phyloP scores from a whole-genome alignment of 1,140 invertebrate genomes.

The Galendromus occidentalis region DNA sequence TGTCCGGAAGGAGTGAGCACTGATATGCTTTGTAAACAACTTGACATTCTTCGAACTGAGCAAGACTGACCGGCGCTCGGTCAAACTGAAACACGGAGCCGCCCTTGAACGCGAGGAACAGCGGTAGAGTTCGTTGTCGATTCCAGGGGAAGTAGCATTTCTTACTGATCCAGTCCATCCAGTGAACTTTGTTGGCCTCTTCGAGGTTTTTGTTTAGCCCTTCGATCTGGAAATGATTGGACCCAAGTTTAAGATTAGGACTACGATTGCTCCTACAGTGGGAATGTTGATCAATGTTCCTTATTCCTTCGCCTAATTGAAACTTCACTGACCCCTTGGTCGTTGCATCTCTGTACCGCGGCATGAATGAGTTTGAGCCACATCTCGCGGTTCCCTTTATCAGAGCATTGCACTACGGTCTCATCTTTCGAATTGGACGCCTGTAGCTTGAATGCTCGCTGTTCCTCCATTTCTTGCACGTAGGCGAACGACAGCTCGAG shows the following conservation, averaged over 20 bases:
- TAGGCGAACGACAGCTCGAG: background rate
- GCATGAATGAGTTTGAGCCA: background rate
- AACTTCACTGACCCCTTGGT: background rate
- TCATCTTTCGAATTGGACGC: background rate
- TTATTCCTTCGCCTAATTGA: too few species aligned
- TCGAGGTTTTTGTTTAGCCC: background rate
- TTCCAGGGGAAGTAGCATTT: slow-evolving; percentile 9
- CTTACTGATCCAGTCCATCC: slow-evolving; percentile 11
- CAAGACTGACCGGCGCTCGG: background rate
- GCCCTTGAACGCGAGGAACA: slow-evolving; percentile 5
- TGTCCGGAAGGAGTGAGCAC: background rate
- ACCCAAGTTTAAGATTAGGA: too few species aligned
- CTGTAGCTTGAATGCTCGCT: background rate
- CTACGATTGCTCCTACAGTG: too few species aligned
- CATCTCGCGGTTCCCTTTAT: background rate
- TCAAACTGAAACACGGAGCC: background rate
- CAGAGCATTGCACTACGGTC: background rate
- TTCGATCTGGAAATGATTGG: background rate
- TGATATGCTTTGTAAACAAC: slow-evolving; percentile 10
- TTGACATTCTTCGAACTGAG: background rate
- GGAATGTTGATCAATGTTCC: too few species aligned
- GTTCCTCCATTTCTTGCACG: slow-evolving; percentile 8
- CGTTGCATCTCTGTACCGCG: background rate
- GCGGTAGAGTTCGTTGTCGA: background rate
- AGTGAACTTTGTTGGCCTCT: background rate